Evolutionary conservation across 64 coral and sea anemone species (phyloP).

Genomic region (Platygyra sinensis): DNA sequence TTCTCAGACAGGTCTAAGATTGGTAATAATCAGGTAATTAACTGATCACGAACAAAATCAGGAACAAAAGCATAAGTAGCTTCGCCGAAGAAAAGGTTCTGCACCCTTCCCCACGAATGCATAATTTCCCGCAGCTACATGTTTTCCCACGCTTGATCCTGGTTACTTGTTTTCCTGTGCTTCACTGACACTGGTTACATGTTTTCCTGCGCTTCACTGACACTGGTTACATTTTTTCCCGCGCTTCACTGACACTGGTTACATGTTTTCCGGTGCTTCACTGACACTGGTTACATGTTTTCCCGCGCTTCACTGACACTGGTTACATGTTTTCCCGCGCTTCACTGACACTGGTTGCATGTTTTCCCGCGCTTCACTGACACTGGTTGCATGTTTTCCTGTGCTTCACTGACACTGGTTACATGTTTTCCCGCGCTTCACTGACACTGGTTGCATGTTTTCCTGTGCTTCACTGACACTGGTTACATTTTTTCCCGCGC

Average conservation of each 20-base stretch:
- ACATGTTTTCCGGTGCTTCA: not conserved
- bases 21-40: too few species aligned
- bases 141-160: not conserved
- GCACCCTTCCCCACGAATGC: too few species aligned
- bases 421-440: not conserved
- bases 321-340: not conserved
- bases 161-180: not conserved
- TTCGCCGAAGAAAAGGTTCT: too few species aligned
- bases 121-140: not conserved
- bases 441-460: too few species aligned
- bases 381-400: not conserved
- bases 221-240: not conserved
- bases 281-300: not conserved
- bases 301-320: not conserved
- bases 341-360: not conserved
- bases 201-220: not conserved
- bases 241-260: not conserved
- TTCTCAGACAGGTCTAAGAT: too few species aligned
- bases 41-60: too few species aligned
- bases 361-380: not conserved
- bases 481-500: too few species aligned
- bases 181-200: not conserved
- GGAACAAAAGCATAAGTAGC: too few species aligned
- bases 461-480: too few species aligned
- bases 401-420: not conserved